Evolutionary conservation across 2,888 invertebrate species (phyloP), one percentile per base, ranked within the genome.

Genomic region (Koerneria pararmatus): DNA sequence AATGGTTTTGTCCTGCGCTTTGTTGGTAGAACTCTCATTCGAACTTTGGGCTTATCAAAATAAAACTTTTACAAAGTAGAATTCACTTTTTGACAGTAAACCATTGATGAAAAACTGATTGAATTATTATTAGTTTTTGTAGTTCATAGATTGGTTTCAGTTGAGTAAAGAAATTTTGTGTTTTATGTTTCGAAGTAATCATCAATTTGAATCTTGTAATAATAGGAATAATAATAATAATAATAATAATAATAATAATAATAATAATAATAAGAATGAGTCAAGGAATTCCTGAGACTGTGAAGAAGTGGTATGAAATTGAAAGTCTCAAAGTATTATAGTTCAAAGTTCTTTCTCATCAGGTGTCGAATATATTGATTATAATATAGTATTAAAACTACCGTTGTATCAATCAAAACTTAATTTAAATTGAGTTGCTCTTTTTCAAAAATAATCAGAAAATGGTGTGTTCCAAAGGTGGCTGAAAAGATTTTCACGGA

Each of bases 401-500:
- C 15, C 22, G 15, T 53, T 53, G 22, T 19, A 29, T 58, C 34
- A 34, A 31, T 31, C 15, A 31, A 24, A 58, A 24, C n/a, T n/a
- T n/a, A n/a, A n/a, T n/a, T n/a, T n/a, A n/a, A 24, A 19, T 11
- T 58, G 8, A 27, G 2, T 24, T 5, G 15, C 54, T 54, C 4
- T 65, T 22, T n/a, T 19, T 48, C 19, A 56, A 11, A 41, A n/a
- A n/a, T n/a, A n/a, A n/a, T n/a, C n/a, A n/a, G 19, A 15, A 59
- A 32, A 31, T 57, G 35, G 1, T 22, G 3, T 15, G 24, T 51
- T 19, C 1, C 59, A 22, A 22, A 74, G 71, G 87, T 88, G 2
- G 86, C 86, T 0, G 82, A 84, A 31, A 85, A 86, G 56, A 87
- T 88, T 69, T 88, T 88, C 71, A 85, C 87, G 22, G 72, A 83